Percentiles rank a stretch among this genome's conserved stretches.
Evolutionary conservation across 2,797 vertebrate species (phyloP).

Genomic region (Bovichtus diacanthus): DNA sequence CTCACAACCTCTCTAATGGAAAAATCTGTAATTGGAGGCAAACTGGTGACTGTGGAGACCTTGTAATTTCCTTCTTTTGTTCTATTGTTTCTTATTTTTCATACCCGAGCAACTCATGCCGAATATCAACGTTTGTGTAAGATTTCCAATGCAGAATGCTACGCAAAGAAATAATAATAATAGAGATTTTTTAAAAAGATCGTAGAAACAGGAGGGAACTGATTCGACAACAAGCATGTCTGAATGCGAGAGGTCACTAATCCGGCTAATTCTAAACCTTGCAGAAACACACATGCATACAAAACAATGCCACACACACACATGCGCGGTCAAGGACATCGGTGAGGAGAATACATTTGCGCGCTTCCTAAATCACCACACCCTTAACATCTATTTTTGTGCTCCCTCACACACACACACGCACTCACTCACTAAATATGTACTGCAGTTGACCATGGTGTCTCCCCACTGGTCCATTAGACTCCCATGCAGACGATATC

Average conservation of each 20-base stretch:
- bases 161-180: not conserved
- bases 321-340: conserved; percentile 25
- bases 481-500: conserved; percentile 57
- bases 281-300: not conserved
- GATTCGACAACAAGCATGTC: conserved; percentile 22
- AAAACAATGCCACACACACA: not conserved
- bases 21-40: conserved; percentile 33
- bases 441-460: conserved; percentile 21
- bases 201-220: conserved; percentile 17
- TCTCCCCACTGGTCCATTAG: conserved; percentile 45
- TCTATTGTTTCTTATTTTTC: not conserved
- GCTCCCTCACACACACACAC: not conserved
- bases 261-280: conserved; percentile 37
- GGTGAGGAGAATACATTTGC: not conserved
- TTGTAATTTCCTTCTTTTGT: not conserved
- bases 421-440: not conserved
- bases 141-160: not conserved
- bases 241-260: conserved; percentile 40
- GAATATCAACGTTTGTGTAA: not conserved
- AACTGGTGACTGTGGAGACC: conserved; percentile 29
- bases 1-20: conserved; percentile 31
- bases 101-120: not conserved
- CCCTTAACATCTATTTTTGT: conserved; percentile 8
- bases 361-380: conserved; percentile 21
- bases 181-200: no score